Evolutionary conservation across 2,113 vertebrate species (phyloP).

Genomic region (Sapayoa aenigma): DNA sequence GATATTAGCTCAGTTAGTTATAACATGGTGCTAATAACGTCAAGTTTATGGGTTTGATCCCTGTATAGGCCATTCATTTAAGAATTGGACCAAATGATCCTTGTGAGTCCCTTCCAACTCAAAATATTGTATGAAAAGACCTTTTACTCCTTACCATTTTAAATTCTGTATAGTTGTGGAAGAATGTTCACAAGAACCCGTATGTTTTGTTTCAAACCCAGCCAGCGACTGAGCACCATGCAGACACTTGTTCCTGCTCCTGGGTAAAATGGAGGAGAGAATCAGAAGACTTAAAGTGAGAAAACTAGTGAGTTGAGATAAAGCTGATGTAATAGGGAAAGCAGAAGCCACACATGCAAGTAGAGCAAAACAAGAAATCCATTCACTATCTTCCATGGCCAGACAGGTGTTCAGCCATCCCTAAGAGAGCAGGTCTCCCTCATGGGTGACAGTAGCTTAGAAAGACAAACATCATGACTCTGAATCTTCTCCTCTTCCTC

Average conservation of each 20-base stretch:
- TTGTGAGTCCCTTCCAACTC: too few species aligned
- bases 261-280: fast-evolving
- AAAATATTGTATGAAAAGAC: not conserved
- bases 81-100: not conserved
- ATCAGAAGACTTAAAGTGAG: not conserved
- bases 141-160: not conserved
- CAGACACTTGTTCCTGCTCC: fast-evolving
- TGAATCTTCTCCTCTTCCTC: not conserved
- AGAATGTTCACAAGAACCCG: not conserved
- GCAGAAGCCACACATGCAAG: not conserved
- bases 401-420: not conserved
- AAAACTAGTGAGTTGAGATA: not conserved
- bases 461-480: not conserved
- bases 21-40: not conserved
- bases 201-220: not conserved
- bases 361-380: not conserved
- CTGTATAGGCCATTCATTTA: not conserved
- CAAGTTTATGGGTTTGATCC: not conserved
- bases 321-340: not conserved
- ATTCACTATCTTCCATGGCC: not conserved
- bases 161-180: not conserved
- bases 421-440: not conserved
- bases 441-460: fast-evolving
- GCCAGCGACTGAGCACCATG: not conserved
- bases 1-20: not conserved